Percentiles rank a stretch among this genome's conserved stretches.
phyloP scores from a whole-genome alignment of 92 coral and sea anemone genomes.

The Umimayanthus kanabou region DNA sequence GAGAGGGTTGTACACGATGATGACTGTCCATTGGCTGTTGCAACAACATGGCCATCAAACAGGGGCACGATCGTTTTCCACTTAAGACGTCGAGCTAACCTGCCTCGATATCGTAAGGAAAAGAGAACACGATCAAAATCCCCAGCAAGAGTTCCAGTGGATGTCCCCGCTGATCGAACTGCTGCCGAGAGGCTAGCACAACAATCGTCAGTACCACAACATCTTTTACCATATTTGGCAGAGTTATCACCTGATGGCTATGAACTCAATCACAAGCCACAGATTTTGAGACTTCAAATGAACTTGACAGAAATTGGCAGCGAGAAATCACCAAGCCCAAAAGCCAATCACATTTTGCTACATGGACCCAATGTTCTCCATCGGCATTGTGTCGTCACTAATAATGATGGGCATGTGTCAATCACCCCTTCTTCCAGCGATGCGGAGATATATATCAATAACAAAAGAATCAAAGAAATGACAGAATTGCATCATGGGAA shows the following conservation, averaged over 20 bases:
- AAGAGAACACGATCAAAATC: conserved; percentile 76
- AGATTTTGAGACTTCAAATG: conserved; percentile 75
- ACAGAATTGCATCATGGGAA: conserved; percentile 74
- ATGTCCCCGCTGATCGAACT: conserved; percentile 57
- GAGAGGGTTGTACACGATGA: conserved; percentile 93
- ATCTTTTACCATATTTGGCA: conserved; percentile 72
- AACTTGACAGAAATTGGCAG: conserved; percentile 89
- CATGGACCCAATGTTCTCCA: conserved; percentile 74
- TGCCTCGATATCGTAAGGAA: conserved; percentile 76
- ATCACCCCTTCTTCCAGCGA: conserved; percentile 80
- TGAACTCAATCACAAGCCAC: conserved; percentile 61
- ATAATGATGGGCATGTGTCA: conserved; percentile 81
- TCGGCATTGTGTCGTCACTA: conserved; percentile 84
- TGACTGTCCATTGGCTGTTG: conserved; percentile 94
- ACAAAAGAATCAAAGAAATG: conserved; percentile 77
- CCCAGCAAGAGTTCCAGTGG: conserved; percentile 78
- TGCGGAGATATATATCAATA: conserved; percentile 78
- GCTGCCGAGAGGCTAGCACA: conserved; percentile 71
- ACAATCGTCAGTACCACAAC: conserved; percentile 62
- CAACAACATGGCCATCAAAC: conserved; percentile 94
- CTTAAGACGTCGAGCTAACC: conserved; percentile 85
- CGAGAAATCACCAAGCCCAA: conserved; percentile 77
- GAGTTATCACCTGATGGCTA: conserved; percentile 78
- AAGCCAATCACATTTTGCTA: conserved; percentile 63
- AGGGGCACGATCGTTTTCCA: conserved; percentile 93